Base-by-base conservation (phyloP, 2,888 invertebrate genomes). In the Alcis repandata region DNA sequence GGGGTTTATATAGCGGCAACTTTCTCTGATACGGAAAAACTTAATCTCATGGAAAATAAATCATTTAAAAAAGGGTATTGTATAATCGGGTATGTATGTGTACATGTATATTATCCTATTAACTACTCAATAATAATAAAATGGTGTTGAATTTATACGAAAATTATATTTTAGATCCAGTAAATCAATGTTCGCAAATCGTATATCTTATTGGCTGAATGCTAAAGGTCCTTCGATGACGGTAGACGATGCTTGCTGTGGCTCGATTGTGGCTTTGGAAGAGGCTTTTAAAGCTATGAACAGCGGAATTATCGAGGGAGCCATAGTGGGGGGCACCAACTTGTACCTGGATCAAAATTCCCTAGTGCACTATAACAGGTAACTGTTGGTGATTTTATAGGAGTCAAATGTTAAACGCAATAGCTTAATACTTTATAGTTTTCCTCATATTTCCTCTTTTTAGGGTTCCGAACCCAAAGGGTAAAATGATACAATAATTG, bases 311-410 rank as follows among this genome's bases (percentile, higher is more conserved):
- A 89, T 90, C 48, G 91, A 90, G 33, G 85, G 87, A 0, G 96
- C 96, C n/a, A 88, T 96, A 22, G 95, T 96, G 1, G 95, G 94
- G 1, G 95, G 95, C 1, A 84, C 91, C 9, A 94, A 94, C 71
- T 75, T 95, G 15, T 94, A 94, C 61, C 77, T 96, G 22, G 94
- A 95, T 70, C 95, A 96, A 0, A 85, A 91, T 43, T 77, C 82
- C 0, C 80, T 84, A 0, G 73, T 90, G 1, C 89, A 90, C 53
- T 85, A 80, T 60, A 79, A 79, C 67, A 86, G 89, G 90, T 89
- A 73, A 27, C n/a, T n/a, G n/a, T n/a, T n/a, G n/a, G n/a, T n/a
- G n/a, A n/a, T n/a, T n/a, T n/a, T n/a, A n/a, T n/a, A n/a, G n/a
- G n/a, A n/a, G n/a, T n/a, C n/a, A n/a, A n/a, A n/a, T n/a, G n/a